Base-by-base conservation (phyloP, 2,888 invertebrate genomes). In the Dolichopus griseipennis region DNA sequence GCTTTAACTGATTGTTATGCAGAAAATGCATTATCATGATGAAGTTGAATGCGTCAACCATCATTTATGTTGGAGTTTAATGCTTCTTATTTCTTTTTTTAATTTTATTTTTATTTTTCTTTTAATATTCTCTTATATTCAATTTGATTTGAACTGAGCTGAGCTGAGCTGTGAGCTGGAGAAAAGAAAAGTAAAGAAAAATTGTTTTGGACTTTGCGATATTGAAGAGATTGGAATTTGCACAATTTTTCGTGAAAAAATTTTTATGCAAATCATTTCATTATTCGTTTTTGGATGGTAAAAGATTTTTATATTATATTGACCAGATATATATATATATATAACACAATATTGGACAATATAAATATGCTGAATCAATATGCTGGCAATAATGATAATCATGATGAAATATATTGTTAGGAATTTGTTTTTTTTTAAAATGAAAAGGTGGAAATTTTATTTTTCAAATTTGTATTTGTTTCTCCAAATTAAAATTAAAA, bases 21-120 rank as follows among this genome's bases (percentile, higher is more conserved):
- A 52, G 52, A 52, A 52, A 52, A 52, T 52, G 52, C 52, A 52
- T 52, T 52, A 52, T 52, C 52, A 52, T 52, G 52, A 52, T 52
- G 52, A 52, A 52, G 52, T 52, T 52, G 52, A 52, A 52, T 52
- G 15, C 52, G 52, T 52, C 52, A 52, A 52, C 52, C 52, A 52
- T 52, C 52, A 52, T 52, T 52, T 52, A 52, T 52, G 52, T 52
- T 52, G 6, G 18, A 52, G 12, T 37, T 37, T 37, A 12, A 10
- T 37, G 12, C 37, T 37, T 27, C 10, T 37, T 37, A 37, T 52
- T 52, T 12, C 18, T 52, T 6, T 7, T 52, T 18, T 52, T 52
- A 2, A 2, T 27, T 27, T 52, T 52, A 18, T 52, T 52, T 2
- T 18, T 52, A 3, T 52, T n/a, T 12, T 52, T 52, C 8, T 41